A percentile compares a stretch with the other conserved stretches of the same genome.
phyloP scores from a whole-genome alignment of 2,888 invertebrate species.

The Synergus umbraculus region DNA sequence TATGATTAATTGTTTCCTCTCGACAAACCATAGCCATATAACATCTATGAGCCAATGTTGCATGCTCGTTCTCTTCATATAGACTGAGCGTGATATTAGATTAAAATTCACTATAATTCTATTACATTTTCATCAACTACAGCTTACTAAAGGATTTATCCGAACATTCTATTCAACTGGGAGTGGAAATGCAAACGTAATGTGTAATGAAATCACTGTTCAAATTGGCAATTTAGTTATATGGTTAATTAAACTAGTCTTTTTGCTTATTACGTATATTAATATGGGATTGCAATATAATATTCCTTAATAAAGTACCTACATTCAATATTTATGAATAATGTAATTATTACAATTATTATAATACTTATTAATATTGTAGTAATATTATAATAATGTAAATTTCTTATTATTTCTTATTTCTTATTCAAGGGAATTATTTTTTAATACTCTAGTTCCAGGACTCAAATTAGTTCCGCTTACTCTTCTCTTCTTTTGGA shows the following conservation, averaged over 20 bases:
- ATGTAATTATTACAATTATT: too few relatives aligned
- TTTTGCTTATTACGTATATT: neutral
- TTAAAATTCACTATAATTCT: conserved; percentile 70
- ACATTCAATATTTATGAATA: too few relatives aligned
- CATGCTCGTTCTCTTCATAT: neutral
- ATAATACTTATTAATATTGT: too few relatives aligned
- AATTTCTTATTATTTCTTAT: too few relatives aligned
- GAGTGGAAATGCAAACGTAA: conserved; percentile 11
- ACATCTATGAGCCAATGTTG: conserved; percentile 1
- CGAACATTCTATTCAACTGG: conserved; percentile 55
- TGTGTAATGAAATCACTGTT: conserved; percentile 18
- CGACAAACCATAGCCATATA: neutral
- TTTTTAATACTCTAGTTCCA: neutral
- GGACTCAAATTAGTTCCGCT: neutral
- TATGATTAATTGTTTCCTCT: conserved; percentile 66
- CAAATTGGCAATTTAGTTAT: conserved; percentile 11
- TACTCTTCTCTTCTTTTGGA: neutral
- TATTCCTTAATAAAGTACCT: neutral
- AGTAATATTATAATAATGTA: too few relatives aligned
- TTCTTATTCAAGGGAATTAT: neutral
- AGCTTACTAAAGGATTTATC: conserved; percentile 59
- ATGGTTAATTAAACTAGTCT: neutral
- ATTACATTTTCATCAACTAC: conserved; percentile 67
- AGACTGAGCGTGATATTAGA: conserved; percentile 56
- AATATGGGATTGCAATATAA: neutral